These are phyloP conservation scores for Trachymyrmex septentrionalis DNA, from an alignment of 1,140 invertebrate species.

Conservation along the genomic window DNA sequence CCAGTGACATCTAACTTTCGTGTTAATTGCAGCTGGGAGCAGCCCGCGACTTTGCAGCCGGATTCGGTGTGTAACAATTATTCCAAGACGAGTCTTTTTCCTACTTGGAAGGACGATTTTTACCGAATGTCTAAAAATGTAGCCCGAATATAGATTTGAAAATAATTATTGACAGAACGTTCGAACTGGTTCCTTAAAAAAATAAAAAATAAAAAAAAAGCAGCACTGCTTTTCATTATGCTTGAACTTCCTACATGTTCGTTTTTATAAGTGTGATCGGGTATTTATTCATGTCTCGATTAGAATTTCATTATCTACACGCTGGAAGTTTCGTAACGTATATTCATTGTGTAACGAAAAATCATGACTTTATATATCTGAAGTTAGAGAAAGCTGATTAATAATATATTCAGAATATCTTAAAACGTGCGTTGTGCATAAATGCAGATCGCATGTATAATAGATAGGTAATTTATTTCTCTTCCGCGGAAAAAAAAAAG, in stretches of 20 bases:
- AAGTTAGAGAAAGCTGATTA: slow-evolving; percentile 7
- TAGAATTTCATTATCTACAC: background rate
- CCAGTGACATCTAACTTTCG: slow-evolving; percentile 43
- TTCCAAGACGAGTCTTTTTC: background rate
- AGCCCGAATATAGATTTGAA: no score
- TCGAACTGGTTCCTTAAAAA: no score
- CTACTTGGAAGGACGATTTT: no score
- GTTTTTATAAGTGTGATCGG: background rate
- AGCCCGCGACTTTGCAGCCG: background rate
- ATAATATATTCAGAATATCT: slow-evolving; percentile 11
- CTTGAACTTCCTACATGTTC: no score
- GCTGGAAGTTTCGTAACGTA: background rate
- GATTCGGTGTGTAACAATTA: slow-evolving; percentile 12
- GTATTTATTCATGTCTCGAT: background rate
- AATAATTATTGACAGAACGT: no score
- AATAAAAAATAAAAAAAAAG: no score
- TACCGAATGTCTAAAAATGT: no score
- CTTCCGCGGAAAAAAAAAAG: background rate
- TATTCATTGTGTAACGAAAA: background rate
- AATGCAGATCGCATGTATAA: background rate
- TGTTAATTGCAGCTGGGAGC: slow-evolving; percentile 36
- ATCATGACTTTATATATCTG: background rate
- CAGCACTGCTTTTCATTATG: no score
- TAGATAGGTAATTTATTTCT: slow-evolving; percentile 3
- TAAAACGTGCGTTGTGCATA: background rate